These are phyloP conservation scores for Torymus aiolomorphi DNA, from an alignment of 2,888 invertebrate species.

Conservation along the genomic window DNA sequence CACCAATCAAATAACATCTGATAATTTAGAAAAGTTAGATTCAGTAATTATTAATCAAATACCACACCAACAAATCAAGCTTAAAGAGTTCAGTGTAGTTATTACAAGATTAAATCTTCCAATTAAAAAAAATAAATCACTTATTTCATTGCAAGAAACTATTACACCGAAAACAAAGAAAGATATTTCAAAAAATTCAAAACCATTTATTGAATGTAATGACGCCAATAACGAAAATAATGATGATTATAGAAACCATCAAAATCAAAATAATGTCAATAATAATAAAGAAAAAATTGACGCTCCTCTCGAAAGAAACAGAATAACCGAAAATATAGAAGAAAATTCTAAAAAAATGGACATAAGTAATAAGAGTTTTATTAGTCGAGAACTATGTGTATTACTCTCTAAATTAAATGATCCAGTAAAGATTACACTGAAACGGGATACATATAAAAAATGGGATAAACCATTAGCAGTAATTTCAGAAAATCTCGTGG, in stretches of 20 bases:
- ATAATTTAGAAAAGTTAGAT: no score
- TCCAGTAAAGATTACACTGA: constrained; percentile 62
- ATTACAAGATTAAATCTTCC: neutral
- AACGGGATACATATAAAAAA: constrained; percentile 59
- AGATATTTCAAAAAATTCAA: neutral
- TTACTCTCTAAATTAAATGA: constrained; percentile 62
- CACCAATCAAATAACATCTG: no score
- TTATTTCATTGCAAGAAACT: neutral
- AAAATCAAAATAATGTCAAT: neutral
- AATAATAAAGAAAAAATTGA: neutral
- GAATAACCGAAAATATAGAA: no score
- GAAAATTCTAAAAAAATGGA: neutral
- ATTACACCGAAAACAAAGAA: neutral
- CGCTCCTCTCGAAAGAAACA: neutral
- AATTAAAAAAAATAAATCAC: neutral
- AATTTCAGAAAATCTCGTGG: constrained; percentile 39
- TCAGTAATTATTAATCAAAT: no score
- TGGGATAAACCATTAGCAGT: constrained; percentile 53
- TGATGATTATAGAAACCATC: neutral
- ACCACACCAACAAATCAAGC: no score
- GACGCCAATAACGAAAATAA: neutral
- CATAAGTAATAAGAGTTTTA: neutral
- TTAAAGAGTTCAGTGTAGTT: neutral
- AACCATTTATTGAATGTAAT: neutral
- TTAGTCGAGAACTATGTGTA: constrained; percentile 52